Evolutionary conservation across 1,140 invertebrate species (phyloP), one percentile per base, ranked within the genome.

Genomic region (Scaptomyza pallida): DNA sequence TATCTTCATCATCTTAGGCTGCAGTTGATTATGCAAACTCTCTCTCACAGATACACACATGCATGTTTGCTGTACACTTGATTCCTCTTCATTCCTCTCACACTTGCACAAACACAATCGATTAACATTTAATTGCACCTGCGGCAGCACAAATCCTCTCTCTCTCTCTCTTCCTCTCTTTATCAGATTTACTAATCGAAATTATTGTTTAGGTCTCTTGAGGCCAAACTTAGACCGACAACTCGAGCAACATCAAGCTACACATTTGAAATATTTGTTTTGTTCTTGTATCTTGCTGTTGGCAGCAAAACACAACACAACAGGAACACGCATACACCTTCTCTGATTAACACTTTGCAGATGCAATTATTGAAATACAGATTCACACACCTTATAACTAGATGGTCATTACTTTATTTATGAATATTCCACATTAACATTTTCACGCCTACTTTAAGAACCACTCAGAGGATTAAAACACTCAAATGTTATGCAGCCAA

Each of bases 121-220:
- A 86, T 85, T 85, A 85, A 77, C 81, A 85, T 85, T 85, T 85
- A 85, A 85, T 86, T 86, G 69, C 73, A 80, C 63, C 55, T 80
- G 73, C 43, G 65, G 62, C 61, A 60, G 73, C 45, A 61, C 30
- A 52, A 78, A 57, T 60, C n/a, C 69, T 69, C 37, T 60, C 47
- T 67, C 59, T 67, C 33, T 19, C 26, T 44, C 64, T 23, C 47
- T n/a, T n/a, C n/a, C n/a, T 67, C 48, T 65, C 26, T 19, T 26
- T 43, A 55, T 23, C 68, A 50, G 50, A 73, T 67, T 72, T 60
- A 21, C 76, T 74, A 80, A 86, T 85, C 76, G 80, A 85, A 80
- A 77, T 85, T 86, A 85, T 80, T 80, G 73, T 85, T 83, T 47
- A 48, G 43, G n/a, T 21, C 64, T 69, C 72, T 57, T 44, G 44